phyloP scores from a whole-genome alignment of 1,140 invertebrate genomes.

The Trichonephila clavipes region DNA sequence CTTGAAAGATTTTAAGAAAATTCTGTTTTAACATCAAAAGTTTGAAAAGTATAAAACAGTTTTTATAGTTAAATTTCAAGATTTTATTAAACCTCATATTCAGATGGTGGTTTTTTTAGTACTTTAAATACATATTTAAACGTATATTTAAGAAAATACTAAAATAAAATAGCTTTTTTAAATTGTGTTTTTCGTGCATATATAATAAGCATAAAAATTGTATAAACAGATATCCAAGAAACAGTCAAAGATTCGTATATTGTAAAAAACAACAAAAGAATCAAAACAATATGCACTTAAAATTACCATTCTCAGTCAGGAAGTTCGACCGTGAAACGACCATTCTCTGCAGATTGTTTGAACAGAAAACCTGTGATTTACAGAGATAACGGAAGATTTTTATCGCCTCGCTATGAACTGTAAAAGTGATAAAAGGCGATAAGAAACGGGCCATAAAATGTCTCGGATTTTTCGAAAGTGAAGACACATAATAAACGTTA shows the following conservation, averaged over 20 bases:
- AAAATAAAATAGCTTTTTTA: background rate
- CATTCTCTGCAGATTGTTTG: slow-evolving; percentile 67
- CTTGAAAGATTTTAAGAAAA: too few species aligned
- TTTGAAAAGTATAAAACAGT: too few species aligned
- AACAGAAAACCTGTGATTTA: slow-evolving; percentile 73
- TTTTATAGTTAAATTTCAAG: too few species aligned
- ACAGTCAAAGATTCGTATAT: background rate
- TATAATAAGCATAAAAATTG: background rate
- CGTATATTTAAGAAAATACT: background rate
- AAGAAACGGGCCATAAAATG: slow-evolving; percentile 67
- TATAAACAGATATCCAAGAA: background rate
- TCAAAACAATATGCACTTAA: slow-evolving; percentile 54
- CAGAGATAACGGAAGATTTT: slow-evolving; percentile 74
- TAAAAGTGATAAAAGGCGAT: slow-evolving; percentile 75
- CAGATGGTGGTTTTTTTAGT: background rate
- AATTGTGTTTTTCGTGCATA: background rate
- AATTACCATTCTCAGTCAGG: slow-evolving; percentile 68
- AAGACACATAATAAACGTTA: slow-evolving; percentile 71
- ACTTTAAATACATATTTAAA: background rate
- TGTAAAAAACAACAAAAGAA: background rate
- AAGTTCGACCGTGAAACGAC: slow-evolving; percentile 61
- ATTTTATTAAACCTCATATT: too few species aligned
- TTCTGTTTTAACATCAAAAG: too few species aligned
- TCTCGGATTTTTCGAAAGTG: slow-evolving; percentile 61
- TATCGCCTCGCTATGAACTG: slow-evolving; percentile 70